Evolutionary conservation across 2,888 invertebrate genomes (phyloP).

Genomic region (Gastracanthus pulcherrimus): DNA sequence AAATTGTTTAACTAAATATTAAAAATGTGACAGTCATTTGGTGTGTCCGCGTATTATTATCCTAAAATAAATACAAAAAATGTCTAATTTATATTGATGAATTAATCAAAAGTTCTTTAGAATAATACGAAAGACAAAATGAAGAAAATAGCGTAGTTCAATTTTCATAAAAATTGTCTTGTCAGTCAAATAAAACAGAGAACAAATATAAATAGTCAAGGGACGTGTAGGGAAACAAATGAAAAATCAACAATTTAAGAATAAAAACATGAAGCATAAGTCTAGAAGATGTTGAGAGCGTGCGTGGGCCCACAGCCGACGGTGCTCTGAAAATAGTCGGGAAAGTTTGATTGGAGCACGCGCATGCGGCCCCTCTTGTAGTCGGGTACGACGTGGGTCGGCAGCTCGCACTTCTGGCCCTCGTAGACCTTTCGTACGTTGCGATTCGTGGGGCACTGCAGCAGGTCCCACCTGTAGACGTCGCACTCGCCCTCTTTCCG

Average conservation of each 20-base stretch:
- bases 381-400: conserved; percentile 82
- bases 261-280: background rate
- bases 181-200: too few relatives aligned
- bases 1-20: too few relatives aligned
- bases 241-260: background rate
- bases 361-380: conserved; percentile 80
- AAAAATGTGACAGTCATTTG: too few relatives aligned
- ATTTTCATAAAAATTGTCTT: too few relatives aligned
- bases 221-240: background rate
- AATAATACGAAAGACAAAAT: too few relatives aligned
- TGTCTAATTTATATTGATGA: too few relatives aligned
- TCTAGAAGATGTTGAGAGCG: conserved; percentile 75
- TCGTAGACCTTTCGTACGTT: conserved; percentile 80
- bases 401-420: conserved; percentile 78
- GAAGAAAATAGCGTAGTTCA: too few relatives aligned
- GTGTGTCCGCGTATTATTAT: too few relatives aligned
- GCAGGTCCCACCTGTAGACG: conserved; percentile 81
- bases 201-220: too few relatives aligned
- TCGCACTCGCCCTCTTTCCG: conserved; percentile 81
- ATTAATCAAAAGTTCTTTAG: too few relatives aligned
- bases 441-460: conserved; percentile 74
- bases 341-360: conserved; percentile 82
- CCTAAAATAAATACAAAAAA: too few relatives aligned
- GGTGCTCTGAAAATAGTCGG: conserved; percentile 81
- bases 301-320: conserved; percentile 83